Conservation (phyloP, 1,140 invertebrate species). For the Popillia japonica region DNA sequence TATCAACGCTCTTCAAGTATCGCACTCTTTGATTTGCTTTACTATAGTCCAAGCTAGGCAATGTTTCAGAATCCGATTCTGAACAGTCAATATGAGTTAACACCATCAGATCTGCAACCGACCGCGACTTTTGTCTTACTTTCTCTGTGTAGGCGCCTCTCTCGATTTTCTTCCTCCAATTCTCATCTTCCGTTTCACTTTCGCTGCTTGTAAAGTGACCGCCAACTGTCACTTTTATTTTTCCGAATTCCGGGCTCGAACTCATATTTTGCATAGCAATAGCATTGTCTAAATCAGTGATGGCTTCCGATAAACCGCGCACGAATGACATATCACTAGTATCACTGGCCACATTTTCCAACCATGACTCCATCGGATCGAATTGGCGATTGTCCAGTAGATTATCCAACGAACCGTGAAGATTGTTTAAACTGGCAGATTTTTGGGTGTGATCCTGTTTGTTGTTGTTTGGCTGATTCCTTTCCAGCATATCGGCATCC, state of each 20-base stretch:
- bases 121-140: conserved; percentile 75
- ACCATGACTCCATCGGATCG: conserved; percentile 63
- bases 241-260: conserved; percentile 59
- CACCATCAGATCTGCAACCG: conserved; percentile 78
- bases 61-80: conserved; percentile 68
- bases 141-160: conserved; percentile 73
- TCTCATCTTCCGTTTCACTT: conserved; percentile 74
- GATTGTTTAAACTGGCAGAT: conserved; percentile 65
- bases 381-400: conserved; percentile 59
- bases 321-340: conserved; percentile 65
- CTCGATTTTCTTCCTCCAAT: conserved; percentile 70
- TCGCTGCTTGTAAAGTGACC: conserved; percentile 60
- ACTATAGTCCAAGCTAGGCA: conserved; percentile 58
- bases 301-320: conserved; percentile 70
- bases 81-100: conserved; percentile 74
- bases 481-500: conserved; percentile 51
- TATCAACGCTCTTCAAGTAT: conserved; percentile 53
- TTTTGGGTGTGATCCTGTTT: conserved; percentile 42
- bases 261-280: conserved; percentile 68
- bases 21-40: conserved; percentile 51
- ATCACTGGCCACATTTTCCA: conserved; percentile 66
- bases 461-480: background rate
- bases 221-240: background rate
- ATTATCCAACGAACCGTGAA: conserved; percentile 69
- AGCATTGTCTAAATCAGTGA: conserved; percentile 71